Percentiles rank a stretch among this genome's conserved stretches.
These are phyloP conservation scores for Limnothrissa miodon DNA, from an alignment of 2,113 vertebrate genomes.

Conservation along the genomic window DNA sequence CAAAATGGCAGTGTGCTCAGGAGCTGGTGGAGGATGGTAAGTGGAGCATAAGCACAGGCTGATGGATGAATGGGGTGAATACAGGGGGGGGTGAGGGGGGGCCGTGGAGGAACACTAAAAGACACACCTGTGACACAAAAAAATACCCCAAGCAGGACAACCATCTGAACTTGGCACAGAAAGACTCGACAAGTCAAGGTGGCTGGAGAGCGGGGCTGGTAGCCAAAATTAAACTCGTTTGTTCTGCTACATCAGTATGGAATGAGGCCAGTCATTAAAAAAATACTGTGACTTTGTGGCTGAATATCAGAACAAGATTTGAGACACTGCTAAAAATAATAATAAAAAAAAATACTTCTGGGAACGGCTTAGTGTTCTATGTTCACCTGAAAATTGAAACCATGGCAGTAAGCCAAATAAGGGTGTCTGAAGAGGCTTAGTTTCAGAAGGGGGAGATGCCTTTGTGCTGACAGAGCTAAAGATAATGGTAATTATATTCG, in stretches of 20 bases:
- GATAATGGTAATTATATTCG: background rate
- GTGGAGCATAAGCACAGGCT: background rate
- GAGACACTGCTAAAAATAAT: background rate
- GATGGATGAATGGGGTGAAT: background rate
- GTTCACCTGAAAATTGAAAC: too few species aligned
- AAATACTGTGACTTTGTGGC: background rate
- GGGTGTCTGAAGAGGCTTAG: too few species aligned
- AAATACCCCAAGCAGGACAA: background rate
- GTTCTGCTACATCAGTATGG: background rate
- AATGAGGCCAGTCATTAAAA: background rate
- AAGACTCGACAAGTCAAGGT: background rate
- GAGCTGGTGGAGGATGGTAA: background rate
- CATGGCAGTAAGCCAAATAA: too few species aligned
- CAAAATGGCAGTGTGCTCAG: background rate
- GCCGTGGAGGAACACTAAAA: background rate
- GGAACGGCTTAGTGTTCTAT: too few species aligned
- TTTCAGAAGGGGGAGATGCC: background rate
- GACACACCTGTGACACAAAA: conserved; percentile 7
- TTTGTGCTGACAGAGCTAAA: background rate
- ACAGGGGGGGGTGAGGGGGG: background rate
- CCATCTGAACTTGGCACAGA: background rate
- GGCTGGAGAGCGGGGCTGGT: background rate
- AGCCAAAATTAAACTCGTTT: background rate
- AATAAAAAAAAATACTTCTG: too few species aligned
- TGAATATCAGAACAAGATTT: conserved; percentile 2